Evolutionary conservation across 1,140 invertebrate genomes (phyloP), one percentile per base, ranked within the genome.

Genomic region (Conus ventricosus): DNA sequence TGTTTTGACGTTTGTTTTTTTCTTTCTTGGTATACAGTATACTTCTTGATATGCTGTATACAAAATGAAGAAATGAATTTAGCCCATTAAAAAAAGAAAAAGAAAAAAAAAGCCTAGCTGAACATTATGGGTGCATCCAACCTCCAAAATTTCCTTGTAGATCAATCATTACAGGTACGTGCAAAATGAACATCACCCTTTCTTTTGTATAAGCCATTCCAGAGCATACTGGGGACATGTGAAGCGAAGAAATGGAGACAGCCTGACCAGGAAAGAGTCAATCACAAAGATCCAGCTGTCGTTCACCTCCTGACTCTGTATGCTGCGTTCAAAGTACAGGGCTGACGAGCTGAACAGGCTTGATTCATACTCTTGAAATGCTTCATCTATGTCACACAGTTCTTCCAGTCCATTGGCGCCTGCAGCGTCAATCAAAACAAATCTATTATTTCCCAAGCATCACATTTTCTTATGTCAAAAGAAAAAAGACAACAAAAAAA

Each of bases 141-240:
- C 39, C 39, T 39, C 39, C 39, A 0, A 39, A 39, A 39, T 39
- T 39, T 1, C 39, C 39, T 39, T 39, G 39, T 39, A 39, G 39
- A 39, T 39, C 39, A 39, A 1, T 39, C 0, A 39, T 39, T 39
- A 39, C 39, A 39, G n/a, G 39, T 39, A 39, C 39, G 3, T 39
- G 39, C 39, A 39, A n/a, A n/a, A 39, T 39, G 8, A 60, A 11
- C 63, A 17, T 15, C 15, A 2, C 53, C n/a, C 53, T 89, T 94
- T 96, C 96, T 96, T 96, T 89, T 97, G 96, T 82, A 99, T 96
- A 5, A 99, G 95, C 98, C 98, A 99, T 96, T 99, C 99, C 53
- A 99, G 94, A 39, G 97, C 97, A 96, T 99, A 98, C 88, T 99
- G 97, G 15, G 98, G 96, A 20, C 97, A 96, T 93, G 97, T 97